These are phyloP conservation scores for Gila robusta DNA, from an alignment of 2,797 vertebrate genomes.

Conservation along the genomic window DNA sequence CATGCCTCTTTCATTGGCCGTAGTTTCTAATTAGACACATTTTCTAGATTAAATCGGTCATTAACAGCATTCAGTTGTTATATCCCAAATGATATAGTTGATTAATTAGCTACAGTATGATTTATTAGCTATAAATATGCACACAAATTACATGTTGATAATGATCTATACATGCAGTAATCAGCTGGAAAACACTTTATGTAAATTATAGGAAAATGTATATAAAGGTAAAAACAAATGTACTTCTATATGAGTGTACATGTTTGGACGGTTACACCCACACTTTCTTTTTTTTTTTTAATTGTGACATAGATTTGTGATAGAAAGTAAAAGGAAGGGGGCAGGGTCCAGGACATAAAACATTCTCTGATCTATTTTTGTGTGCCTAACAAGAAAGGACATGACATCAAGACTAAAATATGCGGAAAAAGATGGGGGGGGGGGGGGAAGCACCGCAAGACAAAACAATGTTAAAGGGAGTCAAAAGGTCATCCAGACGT, in stretches of 20 bases:
- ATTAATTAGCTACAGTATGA: neutral
- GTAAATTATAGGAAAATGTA: neutral
- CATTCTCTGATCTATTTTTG: slow-evolving; percentile 49
- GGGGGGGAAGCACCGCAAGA: neutral
- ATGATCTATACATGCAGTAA: neutral
- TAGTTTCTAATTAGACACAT: neutral
- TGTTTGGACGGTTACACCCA: neutral
- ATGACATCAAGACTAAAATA: slow-evolving; percentile 50
- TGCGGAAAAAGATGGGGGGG: neutral
- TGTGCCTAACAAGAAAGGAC: slow-evolving; percentile 47
- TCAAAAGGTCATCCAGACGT: slow-evolving; percentile 21
- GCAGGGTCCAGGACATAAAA: slow-evolving; percentile 12
- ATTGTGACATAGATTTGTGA: neutral
- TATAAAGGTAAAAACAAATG: neutral
- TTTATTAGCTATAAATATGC: neutral
- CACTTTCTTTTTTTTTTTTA: neutral
- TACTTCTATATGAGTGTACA: neutral
- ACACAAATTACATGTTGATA: neutral
- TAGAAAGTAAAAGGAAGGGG: neutral
- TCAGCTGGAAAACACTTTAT: neutral
- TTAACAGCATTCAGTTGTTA: neutral
- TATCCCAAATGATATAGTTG: neutral
- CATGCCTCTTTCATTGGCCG: neutral
- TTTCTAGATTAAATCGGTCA: neutral
- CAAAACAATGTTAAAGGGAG: slow-evolving; percentile 23